Percentiles rank a stretch among this genome's conserved stretches.
Conservation (phyloP, 2,113 vertebrate genomes). For the Tamias sibiricus region DNA sequence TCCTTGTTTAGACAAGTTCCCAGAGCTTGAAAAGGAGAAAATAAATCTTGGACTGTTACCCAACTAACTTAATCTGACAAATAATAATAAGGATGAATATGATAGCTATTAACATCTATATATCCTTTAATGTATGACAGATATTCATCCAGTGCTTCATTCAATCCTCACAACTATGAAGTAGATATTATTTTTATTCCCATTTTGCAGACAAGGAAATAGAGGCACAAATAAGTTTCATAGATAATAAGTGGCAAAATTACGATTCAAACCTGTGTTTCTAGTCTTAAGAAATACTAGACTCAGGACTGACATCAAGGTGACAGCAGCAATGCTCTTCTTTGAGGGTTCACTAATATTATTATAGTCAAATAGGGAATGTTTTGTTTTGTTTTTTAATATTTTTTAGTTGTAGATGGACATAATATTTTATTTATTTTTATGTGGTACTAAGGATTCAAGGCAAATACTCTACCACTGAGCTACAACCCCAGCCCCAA, state of each 20-base stretch:
- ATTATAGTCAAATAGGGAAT: background rate
- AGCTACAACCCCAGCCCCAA: no score
- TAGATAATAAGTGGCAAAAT: background rate
- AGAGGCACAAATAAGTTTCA: background rate
- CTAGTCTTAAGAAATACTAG: background rate
- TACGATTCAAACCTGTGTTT: background rate
- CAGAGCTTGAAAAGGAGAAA: slow-evolving; percentile 30
- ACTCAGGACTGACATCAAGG: background rate
- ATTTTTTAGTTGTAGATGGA: no score
- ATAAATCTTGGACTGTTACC: slow-evolving; percentile 31
- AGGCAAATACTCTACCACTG: no score
- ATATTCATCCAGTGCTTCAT: background rate
- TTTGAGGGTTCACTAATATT: background rate
- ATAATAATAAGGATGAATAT: background rate
- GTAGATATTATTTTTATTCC: background rate
- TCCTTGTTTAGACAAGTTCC: slow-evolving; percentile 23
- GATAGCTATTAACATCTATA: background rate
- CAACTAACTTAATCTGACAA: slow-evolving; percentile 8
- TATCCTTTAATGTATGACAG: background rate
- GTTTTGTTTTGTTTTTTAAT: no score
- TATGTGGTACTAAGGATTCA: no score
- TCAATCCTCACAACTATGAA: background rate
- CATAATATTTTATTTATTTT: no score
- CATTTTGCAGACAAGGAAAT: slow-evolving; percentile 7
- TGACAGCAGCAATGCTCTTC: background rate